Base-by-base conservation (phyloP, 1,140 invertebrate genomes). In the Drosophila insularis region DNA sequence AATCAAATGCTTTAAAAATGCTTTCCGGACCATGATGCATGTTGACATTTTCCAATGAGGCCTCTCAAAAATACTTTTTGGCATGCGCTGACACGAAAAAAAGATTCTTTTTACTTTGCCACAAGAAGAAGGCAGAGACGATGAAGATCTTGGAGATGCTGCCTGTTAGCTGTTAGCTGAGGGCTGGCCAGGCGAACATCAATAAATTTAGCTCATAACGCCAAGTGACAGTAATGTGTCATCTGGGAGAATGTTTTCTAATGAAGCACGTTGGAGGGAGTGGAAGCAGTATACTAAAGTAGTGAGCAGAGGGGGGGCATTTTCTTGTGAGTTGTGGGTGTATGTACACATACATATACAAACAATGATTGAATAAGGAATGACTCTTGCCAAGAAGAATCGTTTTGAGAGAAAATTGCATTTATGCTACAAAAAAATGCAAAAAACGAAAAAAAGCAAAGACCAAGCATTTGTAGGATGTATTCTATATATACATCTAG, bases 171-270 rank as follows among this genome's bases (percentile, higher is more conserved):
- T 35, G 32, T 8, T 35, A 13, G 35, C 32, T 55, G 55, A 23
- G 61, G 59, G 73, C 62, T 63, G 50, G 60, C 56, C 74, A 50
- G 17, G 43, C 17, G 43, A 67, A 50, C 85, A 82, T 80, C 85
- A 84, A 87, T 87, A 87, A 87, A 87, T 87, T 87, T 87, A 80
- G 80, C 76, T 80, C 84, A 84, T 89, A 87, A 89, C 76, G 72
- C 77, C 68, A 68, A 80, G 69, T 87, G 84, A 87, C 84, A 87
- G 76, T 87, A 84, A 87, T 87, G 84, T 89, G 84, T 87, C 84
- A 87, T 80, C 84, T 68, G 77, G 73, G 69, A 68, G 66, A 87
- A 89, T 89, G 71, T 78, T 89, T 89, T 80, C 68, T 68, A 84
- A 84, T 71, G 75, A 89, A 84, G 69, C 43, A 21, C 43, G 43